Percentiles rank a stretch among this genome's conserved stretches.
These are phyloP conservation scores for Crotophaga sulcirostris DNA, from an alignment of 2,113 vertebrate species.

Conservation along the genomic window DNA sequence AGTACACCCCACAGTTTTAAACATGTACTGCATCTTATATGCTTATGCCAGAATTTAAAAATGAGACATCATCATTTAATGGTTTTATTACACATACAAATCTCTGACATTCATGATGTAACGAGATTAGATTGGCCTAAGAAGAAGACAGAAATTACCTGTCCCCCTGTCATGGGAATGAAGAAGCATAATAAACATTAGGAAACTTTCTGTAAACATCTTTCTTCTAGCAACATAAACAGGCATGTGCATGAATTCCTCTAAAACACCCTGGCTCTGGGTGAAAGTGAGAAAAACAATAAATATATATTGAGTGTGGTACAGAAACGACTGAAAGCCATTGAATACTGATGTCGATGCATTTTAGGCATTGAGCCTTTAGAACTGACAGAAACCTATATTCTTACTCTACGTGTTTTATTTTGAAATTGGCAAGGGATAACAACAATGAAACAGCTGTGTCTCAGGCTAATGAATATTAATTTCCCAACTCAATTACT, in stretches of 20 bases:
- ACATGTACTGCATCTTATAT: neutral
- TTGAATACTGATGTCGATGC: neutral
- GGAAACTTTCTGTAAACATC: neutral
- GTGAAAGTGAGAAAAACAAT: neutral
- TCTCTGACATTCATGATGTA: neutral
- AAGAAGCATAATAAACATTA: neutral
- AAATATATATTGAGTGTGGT: neutral
- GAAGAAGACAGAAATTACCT: neutral
- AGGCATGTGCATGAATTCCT: neutral
- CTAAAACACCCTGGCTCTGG: neutral
- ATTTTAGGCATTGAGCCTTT: neutral
- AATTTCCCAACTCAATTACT: neutral
- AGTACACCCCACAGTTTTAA: neutral
- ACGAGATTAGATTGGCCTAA: neutral
- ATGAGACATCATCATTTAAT: neutral
- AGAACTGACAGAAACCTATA: neutral
- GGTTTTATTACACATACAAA: neutral
- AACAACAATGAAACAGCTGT: neutral
- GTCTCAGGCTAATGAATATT: neutral
- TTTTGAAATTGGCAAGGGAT: neutral
- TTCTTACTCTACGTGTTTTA: neutral
- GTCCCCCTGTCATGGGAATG: neutral
- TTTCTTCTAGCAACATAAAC: neutral
- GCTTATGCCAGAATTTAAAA: neutral
- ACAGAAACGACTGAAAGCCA: neutral